Evolutionary conservation across 2,888 invertebrate species (phyloP).

Genomic region (Galeopsomyia nigrocyanea): DNA sequence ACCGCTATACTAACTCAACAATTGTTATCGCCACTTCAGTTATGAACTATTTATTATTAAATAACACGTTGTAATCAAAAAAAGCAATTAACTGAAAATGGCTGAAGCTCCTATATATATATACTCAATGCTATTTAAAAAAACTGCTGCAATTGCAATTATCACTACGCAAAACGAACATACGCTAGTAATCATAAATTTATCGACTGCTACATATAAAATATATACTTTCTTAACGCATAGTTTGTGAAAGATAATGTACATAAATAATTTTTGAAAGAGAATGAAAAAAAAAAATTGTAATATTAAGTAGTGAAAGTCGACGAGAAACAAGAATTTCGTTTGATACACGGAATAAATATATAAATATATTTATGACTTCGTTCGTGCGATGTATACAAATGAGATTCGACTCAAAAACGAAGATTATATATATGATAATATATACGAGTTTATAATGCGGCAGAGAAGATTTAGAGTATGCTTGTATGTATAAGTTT

Average conservation of each 20-base stretch:
- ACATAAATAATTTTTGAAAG: constrained; percentile 42
- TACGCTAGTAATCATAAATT: constrained; percentile 32
- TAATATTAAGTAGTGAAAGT: constrained; percentile 30
- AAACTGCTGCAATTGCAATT: constrained; percentile 30
- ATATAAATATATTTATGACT: constrained; percentile 39
- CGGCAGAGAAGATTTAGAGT: constrained; percentile 27
- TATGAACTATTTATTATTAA: constrained; percentile 37
- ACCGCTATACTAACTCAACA: constrained; percentile 54
- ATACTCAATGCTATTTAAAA: constrained; percentile 37
- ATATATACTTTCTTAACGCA: constrained; percentile 38
- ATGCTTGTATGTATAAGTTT: constrained; percentile 33
- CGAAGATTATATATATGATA: constrained; percentile 22
- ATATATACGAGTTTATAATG: constrained; percentile 38
- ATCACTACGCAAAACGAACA: constrained; percentile 27
- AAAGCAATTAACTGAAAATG: constrained; percentile 37
- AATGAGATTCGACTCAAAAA: constrained; percentile 32
- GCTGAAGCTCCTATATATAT: constrained; percentile 31
- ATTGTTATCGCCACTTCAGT: constrained; percentile 43
- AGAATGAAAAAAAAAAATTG: constrained; percentile 28
- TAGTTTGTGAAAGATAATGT: constrained; percentile 47
- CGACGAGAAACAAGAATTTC: constrained; percentile 19
- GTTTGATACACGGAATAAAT: constrained; percentile 6
- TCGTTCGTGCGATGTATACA: constrained; percentile 33
- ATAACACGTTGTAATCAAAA: constrained; percentile 20
- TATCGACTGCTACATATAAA: constrained; percentile 32